Conservation (phyloP, 2,888 invertebrate genomes). For the Clepsis dumicolana region DNA sequence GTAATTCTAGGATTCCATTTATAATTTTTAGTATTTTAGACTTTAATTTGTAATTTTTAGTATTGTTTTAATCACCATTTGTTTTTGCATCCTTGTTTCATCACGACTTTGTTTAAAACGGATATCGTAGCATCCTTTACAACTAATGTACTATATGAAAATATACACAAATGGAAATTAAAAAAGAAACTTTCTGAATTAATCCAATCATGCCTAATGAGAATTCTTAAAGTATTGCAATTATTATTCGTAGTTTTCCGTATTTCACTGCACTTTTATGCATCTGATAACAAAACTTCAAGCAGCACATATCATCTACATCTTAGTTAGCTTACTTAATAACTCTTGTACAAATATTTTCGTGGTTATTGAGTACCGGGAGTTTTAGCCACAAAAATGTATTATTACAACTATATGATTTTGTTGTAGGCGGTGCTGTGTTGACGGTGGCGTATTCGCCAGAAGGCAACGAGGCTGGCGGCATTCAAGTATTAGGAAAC, state of each 20-base stretch:
- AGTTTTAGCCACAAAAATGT: too few species aligned
- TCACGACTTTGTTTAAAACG: not conserved
- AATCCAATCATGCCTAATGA: too few species aligned
- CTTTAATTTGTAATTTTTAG: not conserved
- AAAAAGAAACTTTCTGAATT: too few species aligned
- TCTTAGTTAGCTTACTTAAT: too few species aligned
- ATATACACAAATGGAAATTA: too few species aligned
- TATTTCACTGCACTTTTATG: conserved; percentile 1
- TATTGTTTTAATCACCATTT: not conserved
- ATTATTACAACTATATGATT: not conserved
- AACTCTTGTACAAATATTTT: too few species aligned
- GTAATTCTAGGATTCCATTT: not conserved
- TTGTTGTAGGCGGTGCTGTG: conserved; percentile 86
- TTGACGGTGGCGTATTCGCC: conserved; percentile 91
- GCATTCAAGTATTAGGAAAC: conserved; percentile 86
- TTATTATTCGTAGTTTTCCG: not conserved
- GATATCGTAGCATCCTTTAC: not conserved
- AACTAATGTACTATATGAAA: too few species aligned
- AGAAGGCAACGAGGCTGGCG: conserved; percentile 80
- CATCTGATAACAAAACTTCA: not conserved
- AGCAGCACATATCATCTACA: too few species aligned
- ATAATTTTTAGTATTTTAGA: not conserved
- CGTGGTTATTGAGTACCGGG: too few species aligned
- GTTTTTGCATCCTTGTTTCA: not conserved
- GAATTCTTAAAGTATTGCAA: not conserved